These are phyloP conservation scores for Cairina moschata DNA, from an alignment of 2,113 vertebrate species.

Conservation along the genomic window DNA sequence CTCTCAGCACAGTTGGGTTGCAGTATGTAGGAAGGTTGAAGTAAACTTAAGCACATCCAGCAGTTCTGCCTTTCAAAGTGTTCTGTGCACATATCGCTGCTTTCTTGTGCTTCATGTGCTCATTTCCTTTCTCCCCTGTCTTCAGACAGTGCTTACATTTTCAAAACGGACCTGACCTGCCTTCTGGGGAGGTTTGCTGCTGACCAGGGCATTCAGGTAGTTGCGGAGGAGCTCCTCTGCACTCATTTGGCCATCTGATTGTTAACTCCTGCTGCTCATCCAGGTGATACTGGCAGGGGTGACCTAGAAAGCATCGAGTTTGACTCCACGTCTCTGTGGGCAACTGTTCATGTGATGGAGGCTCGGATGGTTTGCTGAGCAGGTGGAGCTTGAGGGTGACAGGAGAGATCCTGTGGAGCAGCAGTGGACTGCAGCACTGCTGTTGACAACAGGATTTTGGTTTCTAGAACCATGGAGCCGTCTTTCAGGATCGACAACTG, in stretches of 20 bases:
- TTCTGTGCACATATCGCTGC: not conserved
- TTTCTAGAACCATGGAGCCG: not conserved
- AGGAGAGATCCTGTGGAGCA: not conserved
- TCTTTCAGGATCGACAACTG: not conserved
- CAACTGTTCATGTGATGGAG: not conserved
- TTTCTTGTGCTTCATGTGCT: not conserved
- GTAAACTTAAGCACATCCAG: not conserved
- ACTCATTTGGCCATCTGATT: not conserved
- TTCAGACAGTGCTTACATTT: not conserved
- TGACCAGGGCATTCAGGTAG: not conserved
- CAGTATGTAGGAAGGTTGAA: too few relatives aligned
- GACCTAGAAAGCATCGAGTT: not conserved
- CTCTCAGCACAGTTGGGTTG: not conserved
- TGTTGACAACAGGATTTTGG: not conserved
- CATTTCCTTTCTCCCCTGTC: accelerated
- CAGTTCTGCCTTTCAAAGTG: not conserved
- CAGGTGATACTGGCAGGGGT: not conserved
- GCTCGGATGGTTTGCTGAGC: not conserved
- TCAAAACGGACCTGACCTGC: not conserved
- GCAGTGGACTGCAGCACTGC: not conserved
- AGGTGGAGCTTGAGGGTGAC: not conserved
- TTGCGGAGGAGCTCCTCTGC: not conserved
- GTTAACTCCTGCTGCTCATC: not conserved
- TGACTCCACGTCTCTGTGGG: not conserved
- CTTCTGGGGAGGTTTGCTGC: not conserved